These are phyloP conservation scores for Sussaba pulchella DNA, from an alignment of 2,888 invertebrate genomes.

Conservation along the genomic window DNA sequence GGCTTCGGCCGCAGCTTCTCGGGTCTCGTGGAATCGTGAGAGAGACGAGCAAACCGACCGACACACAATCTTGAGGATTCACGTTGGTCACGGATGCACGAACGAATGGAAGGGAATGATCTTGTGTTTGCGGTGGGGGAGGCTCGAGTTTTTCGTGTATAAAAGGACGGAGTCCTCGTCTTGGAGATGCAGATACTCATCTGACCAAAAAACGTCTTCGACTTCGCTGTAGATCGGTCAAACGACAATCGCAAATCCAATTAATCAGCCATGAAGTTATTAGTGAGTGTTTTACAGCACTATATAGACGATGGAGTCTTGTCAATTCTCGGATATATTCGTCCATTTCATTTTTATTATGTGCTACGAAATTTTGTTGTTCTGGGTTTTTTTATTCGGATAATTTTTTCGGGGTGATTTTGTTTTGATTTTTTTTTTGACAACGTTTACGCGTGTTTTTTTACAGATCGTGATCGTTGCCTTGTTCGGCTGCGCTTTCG, in stretches of 20 bases:
- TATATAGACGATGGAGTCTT: conserved; percentile 20
- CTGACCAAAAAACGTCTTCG: conserved; percentile 77
- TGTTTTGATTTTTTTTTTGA: conserved; percentile 20
- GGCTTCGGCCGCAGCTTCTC: conserved; percentile 58
- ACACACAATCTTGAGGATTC: conserved; percentile 65
- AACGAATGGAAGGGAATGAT: conserved; percentile 81
- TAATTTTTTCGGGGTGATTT: conserved; percentile 11
- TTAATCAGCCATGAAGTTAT: conserved; percentile 77
- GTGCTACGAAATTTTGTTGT: conserved; percentile 47
- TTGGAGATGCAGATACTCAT: conserved; percentile 79
- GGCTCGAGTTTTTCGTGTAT: conserved; percentile 80
- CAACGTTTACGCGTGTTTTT: conserved; percentile 58
- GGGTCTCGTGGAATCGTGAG: conserved; percentile 51
- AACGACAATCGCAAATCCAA: conserved; percentile 25
- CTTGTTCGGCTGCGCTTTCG: conserved; percentile 76
- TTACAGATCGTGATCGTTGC: conserved; percentile 78
- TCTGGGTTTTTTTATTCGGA: no score
- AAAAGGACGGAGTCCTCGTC: conserved; percentile 78
- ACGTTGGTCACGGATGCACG: conserved; percentile 70
- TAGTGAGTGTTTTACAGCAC: conserved; percentile 79
- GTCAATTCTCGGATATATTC: background rate
- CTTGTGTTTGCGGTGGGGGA: conserved; percentile 36
- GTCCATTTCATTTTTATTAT: conserved; percentile 5
- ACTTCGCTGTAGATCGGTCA: conserved; percentile 36
- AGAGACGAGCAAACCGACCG: conserved; percentile 61